Evolutionary conservation across 2,113 vertebrate genomes (phyloP).

Genomic region (Peromyscus californicus): DNA sequence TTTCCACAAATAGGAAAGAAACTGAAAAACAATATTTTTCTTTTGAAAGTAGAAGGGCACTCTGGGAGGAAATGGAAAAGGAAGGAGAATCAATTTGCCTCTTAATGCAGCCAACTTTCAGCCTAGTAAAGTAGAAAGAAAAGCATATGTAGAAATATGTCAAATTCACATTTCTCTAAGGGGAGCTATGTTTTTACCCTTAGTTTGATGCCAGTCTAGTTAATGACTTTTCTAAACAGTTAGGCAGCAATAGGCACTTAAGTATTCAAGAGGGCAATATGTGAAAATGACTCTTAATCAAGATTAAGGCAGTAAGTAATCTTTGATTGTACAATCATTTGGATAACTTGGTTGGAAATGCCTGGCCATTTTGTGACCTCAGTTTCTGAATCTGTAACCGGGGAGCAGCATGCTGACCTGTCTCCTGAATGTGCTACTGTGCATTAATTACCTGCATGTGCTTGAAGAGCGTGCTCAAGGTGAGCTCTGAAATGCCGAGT

Average conservation of each 20-base stretch:
- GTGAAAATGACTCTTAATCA: constrained; percentile 20
- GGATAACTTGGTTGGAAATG: constrained; percentile 20
- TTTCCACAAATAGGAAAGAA: not conserved
- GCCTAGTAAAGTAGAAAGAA: constrained; percentile 26
- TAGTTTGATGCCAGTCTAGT: not conserved
- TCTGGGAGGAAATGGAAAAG: not conserved
- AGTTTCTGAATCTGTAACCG: constrained; percentile 50
- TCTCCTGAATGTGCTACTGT: constrained; percentile 27
- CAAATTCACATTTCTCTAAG: not conserved
- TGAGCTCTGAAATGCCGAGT: constrained; percentile 75
- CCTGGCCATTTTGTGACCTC: constrained; percentile 37
- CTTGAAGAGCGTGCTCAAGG: constrained; percentile 72
- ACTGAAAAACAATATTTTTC: not conserved
- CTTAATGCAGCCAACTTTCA: not conserved
- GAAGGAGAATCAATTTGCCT: not conserved
- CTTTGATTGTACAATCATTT: constrained; percentile 24
- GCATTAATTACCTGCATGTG: constrained; percentile 69
- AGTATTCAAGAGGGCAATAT: constrained; percentile 1
- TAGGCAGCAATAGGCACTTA: constrained; percentile 11
- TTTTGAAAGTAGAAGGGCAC: not conserved
- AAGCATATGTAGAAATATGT: not conserved
- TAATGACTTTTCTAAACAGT: constrained; percentile 49
- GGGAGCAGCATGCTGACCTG: constrained; percentile 42
- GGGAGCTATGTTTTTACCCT: not conserved
- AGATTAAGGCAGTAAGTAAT: constrained; percentile 42